These are phyloP conservation scores for Glaucidium brasilianum DNA, from an alignment of 2,113 vertebrate species.

Conservation along the genomic window DNA sequence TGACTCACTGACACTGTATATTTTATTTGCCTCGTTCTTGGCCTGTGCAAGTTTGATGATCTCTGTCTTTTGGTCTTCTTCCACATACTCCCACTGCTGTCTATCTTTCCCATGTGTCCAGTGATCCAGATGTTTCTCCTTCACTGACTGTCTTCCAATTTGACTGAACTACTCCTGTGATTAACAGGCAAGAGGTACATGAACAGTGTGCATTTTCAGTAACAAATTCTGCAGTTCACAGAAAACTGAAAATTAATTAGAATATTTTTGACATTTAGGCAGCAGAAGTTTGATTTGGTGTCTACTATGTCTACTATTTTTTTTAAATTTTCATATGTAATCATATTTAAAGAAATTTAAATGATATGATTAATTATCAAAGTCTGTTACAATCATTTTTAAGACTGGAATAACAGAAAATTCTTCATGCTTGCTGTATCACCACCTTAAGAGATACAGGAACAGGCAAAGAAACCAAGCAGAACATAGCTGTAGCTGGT, in stretches of 20 bases:
- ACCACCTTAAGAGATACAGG: background rate
- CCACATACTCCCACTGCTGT: background rate
- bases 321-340: background rate
- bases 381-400: background rate
- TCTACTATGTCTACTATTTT: background rate
- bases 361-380: background rate
- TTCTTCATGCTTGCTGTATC: background rate
- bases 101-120: background rate
- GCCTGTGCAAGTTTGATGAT: background rate
- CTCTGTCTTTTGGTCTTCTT: background rate
- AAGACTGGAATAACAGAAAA: background rate
- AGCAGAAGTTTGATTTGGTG: background rate
- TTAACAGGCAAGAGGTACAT: background rate
- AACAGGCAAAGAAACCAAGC: background rate
- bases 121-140: background rate
- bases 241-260: background rate
- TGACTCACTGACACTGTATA: background rate
- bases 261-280: background rate
- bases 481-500: background rate
- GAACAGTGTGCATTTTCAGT: background rate
- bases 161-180: background rate
- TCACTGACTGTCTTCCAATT: background rate
- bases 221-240: background rate
- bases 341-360: background rate
- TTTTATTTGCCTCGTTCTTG: background rate